Evolutionary conservation across 1,140 invertebrate species (phyloP), one percentile per base, ranked within the genome.

Genomic region (Drosophila santomea): DNA sequence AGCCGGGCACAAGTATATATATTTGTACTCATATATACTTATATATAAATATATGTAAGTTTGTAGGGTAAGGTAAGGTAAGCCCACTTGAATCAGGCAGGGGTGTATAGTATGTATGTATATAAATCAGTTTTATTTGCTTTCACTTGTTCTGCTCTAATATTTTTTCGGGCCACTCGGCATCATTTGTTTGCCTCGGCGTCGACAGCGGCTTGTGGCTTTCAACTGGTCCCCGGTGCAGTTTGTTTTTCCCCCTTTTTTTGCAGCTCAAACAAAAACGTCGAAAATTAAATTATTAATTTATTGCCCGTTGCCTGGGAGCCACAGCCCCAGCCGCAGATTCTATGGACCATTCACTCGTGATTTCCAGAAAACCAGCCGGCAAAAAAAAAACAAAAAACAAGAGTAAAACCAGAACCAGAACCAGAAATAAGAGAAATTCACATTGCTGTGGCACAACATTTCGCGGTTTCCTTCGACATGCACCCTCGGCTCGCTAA

Each of bases 271-370:
- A 79, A 86, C 75, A 88, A 79, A 88, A 83, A 86, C 82, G 88
- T 90, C 73, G 77, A 90, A 90, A 90, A 90, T 90, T 90, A 90
- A 90, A 90, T 90, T 90, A 90, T 90, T 90, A 90, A 88, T 90
- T 90, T 91, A 86, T 90, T 90, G 83, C 69, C 66, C 78, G 68
- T 62, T 78, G 74, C 74, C 60, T 20, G 41, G 61, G 43, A 50
- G 60, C 58, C 4, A 47, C 44, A 45, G 35, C 35, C 35, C 5
- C 35, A 36, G 32, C 32, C 32, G 32, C 32, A 36, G 62, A 35
- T 59, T 67, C 62, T 52, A 55, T 67, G 54, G 72, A 43, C 74
- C 74, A 77, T 77, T 68, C 63, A 74, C 71, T 67, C 51, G 45
- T 45, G 50, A 39, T 56, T 44, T 61, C 43, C 38, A 68, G 47